Evolutionary conservation across 1,140 invertebrate genomes (phyloP), one percentile per base, ranked within the genome.

Genomic region (Microplitis demolitor): DNA sequence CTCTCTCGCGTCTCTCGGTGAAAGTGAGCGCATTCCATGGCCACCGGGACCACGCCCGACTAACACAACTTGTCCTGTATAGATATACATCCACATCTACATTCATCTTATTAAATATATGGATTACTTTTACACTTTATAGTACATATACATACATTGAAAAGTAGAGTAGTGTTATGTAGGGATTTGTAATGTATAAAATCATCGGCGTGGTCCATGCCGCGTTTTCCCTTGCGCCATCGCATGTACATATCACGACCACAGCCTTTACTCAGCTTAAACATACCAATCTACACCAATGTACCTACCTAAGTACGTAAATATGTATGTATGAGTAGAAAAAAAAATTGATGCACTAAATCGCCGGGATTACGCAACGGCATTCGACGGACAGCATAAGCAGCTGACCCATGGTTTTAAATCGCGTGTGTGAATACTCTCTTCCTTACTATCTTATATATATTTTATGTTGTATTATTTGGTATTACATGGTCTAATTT

Each of bases 11-110:
- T 75, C 63, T 72, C 70, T 35, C 58, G 85, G 86, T 87, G 86
- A 87, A 87, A 87, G 86, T 87, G 86, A 87, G 85, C 86, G 86
- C 85, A 87, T 87, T 87, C 86, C 86, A 85, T 85, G 85, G 85
- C 84, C 85, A 85, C 82, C 78, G 83, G 80, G 83, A 86, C 85
- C 85, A 87, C 85, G 85, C 85, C 85, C 85, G 84, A 85, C 78
- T 78, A 84, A 82, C 80, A 79, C 73, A 77, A 58, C 24, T 24
- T 33, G 24, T 24, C 1, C 24, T 24, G 1, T 24, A 63, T 33
- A 63, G 14, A 63, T 9, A 63, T 9, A 50, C 6, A 14, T 14
- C 13, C 51, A 6, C 45, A 50, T 9, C 45, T 9, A 54, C 11
- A 54, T 11, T 2, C 13, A 54, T 0, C 56, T 24, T 16, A 58